A percentile compares a stretch with the other conserved stretches of the same genome.
phyloP scores from a whole-genome alignment of 2,888 invertebrate species.

The Deilephila elpenor region DNA sequence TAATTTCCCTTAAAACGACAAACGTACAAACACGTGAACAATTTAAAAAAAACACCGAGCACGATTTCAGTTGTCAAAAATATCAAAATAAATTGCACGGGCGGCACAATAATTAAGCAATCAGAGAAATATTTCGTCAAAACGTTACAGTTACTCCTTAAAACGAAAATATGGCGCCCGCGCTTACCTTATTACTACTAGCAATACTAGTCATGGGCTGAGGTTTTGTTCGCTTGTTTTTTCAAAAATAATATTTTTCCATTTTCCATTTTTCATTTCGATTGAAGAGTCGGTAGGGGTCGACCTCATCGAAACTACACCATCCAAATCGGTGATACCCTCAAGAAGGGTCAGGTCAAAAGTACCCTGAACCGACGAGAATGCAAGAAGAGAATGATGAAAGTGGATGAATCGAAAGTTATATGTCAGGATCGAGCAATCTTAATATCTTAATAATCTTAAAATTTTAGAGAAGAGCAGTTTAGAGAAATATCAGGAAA shows the following conservation, averaged over 20 bases:
- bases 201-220: neutral
- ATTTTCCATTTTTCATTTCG: too few relatives aligned
- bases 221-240: neutral
- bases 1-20: slow-evolving; percentile 22
- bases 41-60: slow-evolving; percentile 21
- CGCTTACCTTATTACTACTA: neutral
- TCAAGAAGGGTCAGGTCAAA: too few relatives aligned
- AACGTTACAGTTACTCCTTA: slow-evolving; percentile 74
- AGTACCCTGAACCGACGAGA: too few relatives aligned
- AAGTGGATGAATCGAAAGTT: too few relatives aligned
- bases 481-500: too few relatives aligned
- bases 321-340: too few relatives aligned
- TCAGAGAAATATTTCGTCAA: slow-evolving; percentile 73
- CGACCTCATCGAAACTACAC: too few relatives aligned
- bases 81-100: slow-evolving; percentile 23
- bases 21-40: slow-evolving; percentile 1
- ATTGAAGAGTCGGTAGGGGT: too few relatives aligned
- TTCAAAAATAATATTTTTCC: neutral
- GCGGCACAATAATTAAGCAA: slow-evolving; percentile 73
- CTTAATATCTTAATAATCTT: too few relatives aligned
- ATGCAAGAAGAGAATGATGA: too few relatives aligned
- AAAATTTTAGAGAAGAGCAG: too few relatives aligned
- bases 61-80: slow-evolving; percentile 25
- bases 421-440: too few relatives aligned
- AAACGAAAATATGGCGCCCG: slow-evolving; percentile 63